Evolutionary conservation across 2,888 invertebrate genomes (phyloP), one percentile per base, ranked within the genome.

Genomic region (Agrotis clavis): DNA sequence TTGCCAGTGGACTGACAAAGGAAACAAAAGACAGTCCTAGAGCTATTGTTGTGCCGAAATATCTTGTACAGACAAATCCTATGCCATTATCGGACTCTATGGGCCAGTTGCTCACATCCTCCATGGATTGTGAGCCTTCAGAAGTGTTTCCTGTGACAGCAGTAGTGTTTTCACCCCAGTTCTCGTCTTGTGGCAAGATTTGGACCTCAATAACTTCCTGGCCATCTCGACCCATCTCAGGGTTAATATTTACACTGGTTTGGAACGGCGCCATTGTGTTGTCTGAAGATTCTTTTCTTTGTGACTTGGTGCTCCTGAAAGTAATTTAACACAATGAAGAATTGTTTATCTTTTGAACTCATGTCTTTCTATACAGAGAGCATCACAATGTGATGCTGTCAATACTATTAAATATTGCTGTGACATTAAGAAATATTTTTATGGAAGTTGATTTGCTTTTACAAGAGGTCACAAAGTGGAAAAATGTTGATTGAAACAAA

Each of bases 91-190:
- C 97, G 6, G 97, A 97, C 64, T 98, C 98, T 48, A 97, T 97
- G 47, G 98, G 98, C 97, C 98, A 98, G 88, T 98, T 98, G 87
- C 98, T 98, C 5, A 98, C 97, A 92, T 99, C 99, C 92, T 99
- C 99, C 92, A 99, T 98, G 0, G 99, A 99, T 86, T 98, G 98
- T 5, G 99, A 99, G 87, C 99, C 99, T 91, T 99, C 99, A 0
- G 99, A 99, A 1, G 99, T 99, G 89, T 99, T 99, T 14, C 99
- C 99, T 0, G 99, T 99, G 48, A 99, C 98, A 1, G 99, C 99
- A 0, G 99, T 99, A 0, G 99, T 99, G 89, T 99, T 99, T 93
- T 99, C 99, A n/a, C 99, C 99, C 99, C 99, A 99, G 93, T 99
- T 99, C 90, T 99, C 99, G 94, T 99, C 99, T 95, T 99, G 98